Conservation (phyloP, 2,113 vertebrate species). For the Nibea coibor region DNA sequence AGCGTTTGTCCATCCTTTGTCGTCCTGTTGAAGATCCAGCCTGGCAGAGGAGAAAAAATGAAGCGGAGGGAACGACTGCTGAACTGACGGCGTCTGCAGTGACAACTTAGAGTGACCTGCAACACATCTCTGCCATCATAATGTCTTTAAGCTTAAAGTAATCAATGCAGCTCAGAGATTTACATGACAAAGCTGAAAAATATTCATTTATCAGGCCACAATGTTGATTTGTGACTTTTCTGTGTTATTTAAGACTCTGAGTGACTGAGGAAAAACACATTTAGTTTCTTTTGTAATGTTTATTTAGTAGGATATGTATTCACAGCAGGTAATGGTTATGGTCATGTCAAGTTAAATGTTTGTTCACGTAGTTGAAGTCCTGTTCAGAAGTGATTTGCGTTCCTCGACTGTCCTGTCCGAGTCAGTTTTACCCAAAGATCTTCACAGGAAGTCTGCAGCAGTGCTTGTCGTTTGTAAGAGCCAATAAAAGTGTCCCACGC, state of each 20-base stretch:
- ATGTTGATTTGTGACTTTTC: too few species aligned
- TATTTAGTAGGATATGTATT: constrained; percentile 36
- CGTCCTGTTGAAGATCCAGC: not conserved
- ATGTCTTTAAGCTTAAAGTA: not conserved
- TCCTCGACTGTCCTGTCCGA: not conserved
- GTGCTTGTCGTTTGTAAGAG: not conserved
- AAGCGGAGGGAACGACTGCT: not conserved
- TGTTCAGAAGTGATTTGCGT: not conserved
- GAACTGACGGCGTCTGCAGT: not conserved
- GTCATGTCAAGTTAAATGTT: not conserved
- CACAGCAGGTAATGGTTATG: not conserved
- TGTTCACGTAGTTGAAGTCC: not conserved
- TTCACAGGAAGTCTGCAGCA: not conserved
- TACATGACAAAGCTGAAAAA: not conserved
- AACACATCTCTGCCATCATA: not conserved
- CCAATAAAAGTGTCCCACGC: not conserved
- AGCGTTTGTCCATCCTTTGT: constrained; percentile 28
- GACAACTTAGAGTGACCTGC: not conserved
- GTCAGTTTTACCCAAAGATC: not conserved
- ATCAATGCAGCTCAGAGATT: not conserved
- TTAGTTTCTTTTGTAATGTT: constrained; percentile 15
- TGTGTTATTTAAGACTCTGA: too few species aligned
- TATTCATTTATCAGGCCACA: too few species aligned
- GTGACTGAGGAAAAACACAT: not conserved
- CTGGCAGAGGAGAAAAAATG: not conserved